These are phyloP conservation scores for Stenodera caucasica DNA, from an alignment of 2,888 invertebrate genomes.

Conservation along the genomic window DNA sequence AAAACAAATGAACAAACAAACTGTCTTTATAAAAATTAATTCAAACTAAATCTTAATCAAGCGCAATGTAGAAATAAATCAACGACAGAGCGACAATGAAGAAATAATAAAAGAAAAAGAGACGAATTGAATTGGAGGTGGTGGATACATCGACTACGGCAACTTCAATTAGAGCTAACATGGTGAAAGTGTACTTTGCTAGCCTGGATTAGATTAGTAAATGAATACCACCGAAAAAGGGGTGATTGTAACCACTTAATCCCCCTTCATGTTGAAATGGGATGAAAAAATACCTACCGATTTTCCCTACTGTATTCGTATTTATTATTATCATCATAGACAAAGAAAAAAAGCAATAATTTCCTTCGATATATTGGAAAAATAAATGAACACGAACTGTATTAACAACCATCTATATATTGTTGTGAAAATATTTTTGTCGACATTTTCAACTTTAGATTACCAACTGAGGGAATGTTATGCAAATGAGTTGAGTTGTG, in stretches of 20 bases:
- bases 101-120: constrained; percentile 10
- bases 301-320: background rate
- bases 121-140: constrained; percentile 15
- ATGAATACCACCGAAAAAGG: constrained; percentile 44
- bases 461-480: constrained; percentile 24
- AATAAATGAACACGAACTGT: background rate
- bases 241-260: constrained; percentile 46
- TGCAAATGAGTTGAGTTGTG: constrained; percentile 32
- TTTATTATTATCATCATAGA: background rate
- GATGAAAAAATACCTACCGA: constrained; percentile 13
- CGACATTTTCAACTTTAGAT: background rate
- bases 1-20: background rate
- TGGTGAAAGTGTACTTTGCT: constrained; percentile 42
- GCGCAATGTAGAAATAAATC: too few species aligned
- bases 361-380: background rate
- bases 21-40: background rate
- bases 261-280: constrained; percentile 31
- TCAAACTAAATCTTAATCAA: too few species aligned
- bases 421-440: background rate
- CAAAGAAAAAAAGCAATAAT: background rate
- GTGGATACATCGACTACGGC: constrained; percentile 34
- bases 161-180: constrained; percentile 48
- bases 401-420: background rate
- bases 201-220: constrained; percentile 46
- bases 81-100: too few species aligned